phyloP scores from a whole-genome alignment of 2,888 invertebrate species.

The Drosophila prostipennis region DNA sequence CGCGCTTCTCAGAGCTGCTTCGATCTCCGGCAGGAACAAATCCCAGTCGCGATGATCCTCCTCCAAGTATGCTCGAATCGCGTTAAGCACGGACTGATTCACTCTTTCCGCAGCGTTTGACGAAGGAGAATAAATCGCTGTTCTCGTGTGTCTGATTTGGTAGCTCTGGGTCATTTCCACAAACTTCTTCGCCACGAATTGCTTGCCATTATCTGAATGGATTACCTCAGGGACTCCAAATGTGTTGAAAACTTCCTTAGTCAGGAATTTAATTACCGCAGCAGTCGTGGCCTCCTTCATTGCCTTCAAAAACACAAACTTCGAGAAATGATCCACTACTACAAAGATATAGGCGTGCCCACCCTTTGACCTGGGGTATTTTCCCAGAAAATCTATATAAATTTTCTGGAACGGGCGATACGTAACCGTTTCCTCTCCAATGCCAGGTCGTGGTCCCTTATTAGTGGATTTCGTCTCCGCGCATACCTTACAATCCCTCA shows the following conservation, averaged over 20 bases:
- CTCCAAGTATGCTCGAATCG: neutral
- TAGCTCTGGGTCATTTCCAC: too few relatives aligned
- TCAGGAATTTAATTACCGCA: neutral
- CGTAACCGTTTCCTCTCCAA: too few relatives aligned
- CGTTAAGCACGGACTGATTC: neutral
- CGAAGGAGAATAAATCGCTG: slow-evolving; percentile 7
- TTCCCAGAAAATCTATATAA: too few relatives aligned
- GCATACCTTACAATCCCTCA: too few relatives aligned
- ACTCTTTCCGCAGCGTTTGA: neutral
- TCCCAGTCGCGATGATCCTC: neutral
- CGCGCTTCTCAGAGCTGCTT: neutral
- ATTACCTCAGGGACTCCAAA: slow-evolving; percentile 1
- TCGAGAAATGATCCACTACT: neutral
- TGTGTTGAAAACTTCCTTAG: neutral
- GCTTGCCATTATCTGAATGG: slow-evolving; percentile 6
- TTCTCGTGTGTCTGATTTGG: neutral
- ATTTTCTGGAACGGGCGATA: too few relatives aligned
- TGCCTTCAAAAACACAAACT: neutral
- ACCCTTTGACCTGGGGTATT: too few relatives aligned
- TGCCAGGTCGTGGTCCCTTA: too few relatives aligned
- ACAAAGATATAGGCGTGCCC: neutral
- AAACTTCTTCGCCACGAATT: slow-evolving; percentile 4
- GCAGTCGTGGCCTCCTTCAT: neutral
- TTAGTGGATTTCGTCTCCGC: too few relatives aligned
- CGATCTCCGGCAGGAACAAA: neutral